phyloP scores from a whole-genome alignment of 1,140 invertebrate species.

The Saccostrea echinata region DNA sequence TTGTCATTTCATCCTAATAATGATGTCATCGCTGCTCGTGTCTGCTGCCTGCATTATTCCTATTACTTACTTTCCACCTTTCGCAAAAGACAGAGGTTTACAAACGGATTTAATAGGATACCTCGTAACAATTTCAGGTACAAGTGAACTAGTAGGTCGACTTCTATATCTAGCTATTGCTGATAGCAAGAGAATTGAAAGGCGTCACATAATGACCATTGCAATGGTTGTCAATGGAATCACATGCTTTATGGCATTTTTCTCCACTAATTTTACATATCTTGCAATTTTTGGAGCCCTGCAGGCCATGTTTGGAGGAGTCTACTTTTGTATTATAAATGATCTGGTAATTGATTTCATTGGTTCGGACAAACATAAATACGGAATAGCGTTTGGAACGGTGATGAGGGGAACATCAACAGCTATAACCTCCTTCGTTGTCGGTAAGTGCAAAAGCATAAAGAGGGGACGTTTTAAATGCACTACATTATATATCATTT shows the following conservation, averaged over 20 bases:
- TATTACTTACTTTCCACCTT: slow-evolving; percentile 41
- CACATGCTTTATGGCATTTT: no score
- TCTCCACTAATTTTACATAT: slow-evolving; percentile 16
- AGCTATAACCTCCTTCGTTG: not conserved
- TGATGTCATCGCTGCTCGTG: not conserved
- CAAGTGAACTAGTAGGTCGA: slow-evolving; percentile 7
- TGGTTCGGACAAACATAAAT: not conserved
- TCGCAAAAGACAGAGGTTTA: slow-evolving; percentile 8
- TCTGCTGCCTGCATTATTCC: slow-evolving; percentile 11
- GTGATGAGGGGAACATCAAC: not conserved
- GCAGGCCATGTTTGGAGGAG: no score
- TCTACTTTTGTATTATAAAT: not conserved
- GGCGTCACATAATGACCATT: slow-evolving; percentile 41
- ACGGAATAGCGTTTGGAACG: not conserved
- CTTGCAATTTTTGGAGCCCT: slow-evolving; percentile 4
- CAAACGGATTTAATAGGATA: no score
- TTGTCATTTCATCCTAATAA: slow-evolving; percentile 3
- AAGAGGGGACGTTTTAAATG: no score
- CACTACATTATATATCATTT: no score
- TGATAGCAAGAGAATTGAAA: slow-evolving; percentile 5
- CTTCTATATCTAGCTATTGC: not conserved
- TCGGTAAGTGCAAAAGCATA: no score
- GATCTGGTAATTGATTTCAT: not conserved
- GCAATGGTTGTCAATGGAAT: slow-evolving; percentile 12
- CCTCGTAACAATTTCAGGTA: slow-evolving; percentile 26